phyloP scores from a whole-genome alignment of 2,113 vertebrate species.

The Phaethornis superciliosus region DNA sequence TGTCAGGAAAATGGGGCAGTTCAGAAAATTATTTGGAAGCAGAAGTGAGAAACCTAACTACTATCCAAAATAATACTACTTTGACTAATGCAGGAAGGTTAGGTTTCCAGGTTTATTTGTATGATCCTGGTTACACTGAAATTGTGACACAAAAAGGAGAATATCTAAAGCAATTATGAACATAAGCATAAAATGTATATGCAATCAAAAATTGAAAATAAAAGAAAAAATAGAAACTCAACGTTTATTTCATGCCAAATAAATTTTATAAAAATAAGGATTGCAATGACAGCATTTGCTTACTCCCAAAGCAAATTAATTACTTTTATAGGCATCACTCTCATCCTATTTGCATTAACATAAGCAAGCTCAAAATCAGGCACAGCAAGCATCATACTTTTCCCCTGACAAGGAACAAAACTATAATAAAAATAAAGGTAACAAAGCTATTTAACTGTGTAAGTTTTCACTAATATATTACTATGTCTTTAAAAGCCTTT shows the following conservation, averaged over 20 bases:
- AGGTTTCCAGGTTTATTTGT: neutral
- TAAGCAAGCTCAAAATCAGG: neutral
- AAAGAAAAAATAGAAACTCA: neutral
- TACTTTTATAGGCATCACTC: neutral
- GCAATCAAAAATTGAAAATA: neutral
- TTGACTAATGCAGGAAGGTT: neutral
- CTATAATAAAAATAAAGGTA: neutral
- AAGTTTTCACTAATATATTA: neutral
- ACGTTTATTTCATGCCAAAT: neutral
- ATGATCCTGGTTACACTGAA: neutral
- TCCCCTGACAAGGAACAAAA: neutral
- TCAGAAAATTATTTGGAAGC: neutral
- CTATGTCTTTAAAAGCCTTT: neutral
- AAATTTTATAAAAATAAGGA: neutral
- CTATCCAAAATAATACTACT: neutral
- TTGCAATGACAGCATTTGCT: neutral
- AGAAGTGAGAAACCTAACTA: neutral
- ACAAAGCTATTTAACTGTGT: neutral
- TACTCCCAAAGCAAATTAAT: neutral
- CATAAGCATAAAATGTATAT: neutral
- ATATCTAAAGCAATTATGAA: neutral
- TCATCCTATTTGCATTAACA: neutral
- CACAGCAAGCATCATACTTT: neutral
- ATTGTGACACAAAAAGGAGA: neutral
- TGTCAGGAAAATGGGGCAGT: neutral